Evolutionary conservation across 1,140 invertebrate species (phyloP).

Genomic region (Drosophila melanogaster): DNA sequence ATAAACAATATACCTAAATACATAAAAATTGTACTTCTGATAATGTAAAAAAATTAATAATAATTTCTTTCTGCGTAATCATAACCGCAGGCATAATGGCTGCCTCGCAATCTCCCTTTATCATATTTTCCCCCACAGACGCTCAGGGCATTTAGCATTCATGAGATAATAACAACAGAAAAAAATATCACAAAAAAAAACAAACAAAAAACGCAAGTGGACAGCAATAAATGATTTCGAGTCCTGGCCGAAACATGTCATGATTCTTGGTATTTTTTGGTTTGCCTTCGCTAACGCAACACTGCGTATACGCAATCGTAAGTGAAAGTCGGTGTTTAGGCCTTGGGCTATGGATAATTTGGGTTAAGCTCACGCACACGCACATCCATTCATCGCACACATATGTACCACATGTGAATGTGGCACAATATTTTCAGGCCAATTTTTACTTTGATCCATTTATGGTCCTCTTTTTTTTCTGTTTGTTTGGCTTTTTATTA

Average conservation of each 20-base stretch:
- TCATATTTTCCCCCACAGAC: constrained; percentile 35
- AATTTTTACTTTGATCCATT: constrained; percentile 79
- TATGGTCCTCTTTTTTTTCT: constrained; percentile 35
- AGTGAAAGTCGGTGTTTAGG: constrained; percentile 62
- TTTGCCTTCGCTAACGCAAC: constrained; percentile 44
- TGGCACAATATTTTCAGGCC: constrained; percentile 43
- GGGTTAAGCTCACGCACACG: constrained; percentile 42
- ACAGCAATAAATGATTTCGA: constrained; percentile 78
- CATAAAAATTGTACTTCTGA: background rate
- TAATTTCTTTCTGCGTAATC: constrained; percentile 10
- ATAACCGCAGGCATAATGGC: constrained; percentile 31
- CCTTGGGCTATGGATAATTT: constrained; percentile 76
- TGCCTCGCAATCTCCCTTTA: constrained; percentile 23
- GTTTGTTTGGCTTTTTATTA: constrained; percentile 75
- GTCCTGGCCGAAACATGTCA: constrained; percentile 48
- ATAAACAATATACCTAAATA: too few species aligned
- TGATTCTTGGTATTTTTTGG: constrained; percentile 44
- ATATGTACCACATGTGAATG: constrained; percentile 10
- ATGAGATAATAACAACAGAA: constrained; percentile 75
- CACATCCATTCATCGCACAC: constrained; percentile 4
- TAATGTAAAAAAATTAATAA: background rate
- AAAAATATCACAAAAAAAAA: constrained; percentile 26
- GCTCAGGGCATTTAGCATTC: constrained; percentile 76
- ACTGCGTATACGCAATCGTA: constrained; percentile 77
- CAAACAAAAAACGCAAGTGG: constrained; percentile 56